Percentiles rank a stretch among this genome's conserved stretches.
Conservation (phyloP, 2,797 vertebrate genomes). For the Sparus aurata region DNA sequence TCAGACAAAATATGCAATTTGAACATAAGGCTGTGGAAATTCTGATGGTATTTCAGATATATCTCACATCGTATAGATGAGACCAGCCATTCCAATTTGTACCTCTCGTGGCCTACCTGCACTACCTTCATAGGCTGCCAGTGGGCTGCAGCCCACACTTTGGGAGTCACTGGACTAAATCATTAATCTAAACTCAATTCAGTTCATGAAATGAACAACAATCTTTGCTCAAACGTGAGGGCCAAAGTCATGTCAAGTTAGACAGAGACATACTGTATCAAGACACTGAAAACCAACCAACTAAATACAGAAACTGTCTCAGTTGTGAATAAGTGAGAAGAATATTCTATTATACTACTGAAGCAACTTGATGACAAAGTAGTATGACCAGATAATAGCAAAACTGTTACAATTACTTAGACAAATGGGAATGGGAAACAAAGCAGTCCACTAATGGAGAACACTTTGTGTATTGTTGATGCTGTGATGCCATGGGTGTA, state of each 20-base stretch:
- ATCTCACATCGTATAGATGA: neutral
- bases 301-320: conserved; percentile 1
- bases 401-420: conserved; percentile 38
- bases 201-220: neutral
- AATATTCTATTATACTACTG: conserved; percentile 25
- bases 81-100: too few species aligned
- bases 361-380: conserved; percentile 20
- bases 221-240: neutral
- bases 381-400: conserved; percentile 35
- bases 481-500: conserved; percentile 62
- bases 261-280: neutral
- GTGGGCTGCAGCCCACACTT: too few species aligned
- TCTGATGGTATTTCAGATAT: too few species aligned
- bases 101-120: too few species aligned
- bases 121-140: too few species aligned
- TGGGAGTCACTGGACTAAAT: too few species aligned
- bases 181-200: neutral
- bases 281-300: neutral
- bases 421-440: conserved; percentile 41
- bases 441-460: conserved; percentile 44
- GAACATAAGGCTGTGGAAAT: too few species aligned
- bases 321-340: conserved; percentile 17
- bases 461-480: conserved; percentile 69
- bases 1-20: too few species aligned
- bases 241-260: neutral